phyloP scores from a whole-genome alignment of 2,888 invertebrate species.

The Idaea aversata region DNA sequence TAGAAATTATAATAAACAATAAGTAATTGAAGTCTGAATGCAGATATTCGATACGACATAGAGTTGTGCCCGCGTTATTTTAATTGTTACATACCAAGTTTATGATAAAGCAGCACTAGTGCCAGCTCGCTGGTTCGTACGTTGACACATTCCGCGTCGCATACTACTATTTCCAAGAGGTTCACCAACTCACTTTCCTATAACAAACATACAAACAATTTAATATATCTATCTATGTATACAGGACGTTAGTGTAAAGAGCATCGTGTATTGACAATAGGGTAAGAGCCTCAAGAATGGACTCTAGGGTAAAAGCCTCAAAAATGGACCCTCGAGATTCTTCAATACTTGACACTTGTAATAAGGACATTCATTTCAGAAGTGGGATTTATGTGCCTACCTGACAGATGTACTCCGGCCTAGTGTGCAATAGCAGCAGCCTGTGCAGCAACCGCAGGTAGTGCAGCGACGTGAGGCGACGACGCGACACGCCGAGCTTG shows the following conservation, averaged over 20 bases:
- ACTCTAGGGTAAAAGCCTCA: background rate
- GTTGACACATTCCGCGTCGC: slow-evolving; percentile 87
- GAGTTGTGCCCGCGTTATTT: background rate
- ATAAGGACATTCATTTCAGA: no score
- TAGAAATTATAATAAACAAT: slow-evolving; percentile 25
- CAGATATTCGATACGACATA: no score
- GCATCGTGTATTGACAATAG: background rate
- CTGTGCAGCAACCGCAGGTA: slow-evolving; percentile 83
- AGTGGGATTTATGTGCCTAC: slow-evolving; percentile 14
- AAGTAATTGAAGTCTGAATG: background rate
- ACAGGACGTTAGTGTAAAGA: no score
- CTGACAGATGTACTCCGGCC: slow-evolving; percentile 22
- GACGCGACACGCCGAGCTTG: slow-evolving; percentile 84
- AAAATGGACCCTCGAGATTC: background rate
- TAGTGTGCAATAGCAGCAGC: slow-evolving; percentile 69
- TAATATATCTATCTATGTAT: slow-evolving; percentile 1
- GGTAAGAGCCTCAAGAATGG: background rate
- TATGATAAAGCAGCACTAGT: slow-evolving; percentile 84
- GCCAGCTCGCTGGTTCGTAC: slow-evolving; percentile 88
- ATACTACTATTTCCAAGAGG: slow-evolving; percentile 86
- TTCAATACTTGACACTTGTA: background rate
- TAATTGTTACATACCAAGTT: slow-evolving; percentile 74
- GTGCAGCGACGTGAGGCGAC: slow-evolving; percentile 82
- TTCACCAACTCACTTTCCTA: slow-evolving; percentile 83
- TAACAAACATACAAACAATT: slow-evolving; percentile 16